Evolutionary conservation across 2,113 vertebrate genomes (phyloP).

Genomic region (Cranoglanis bouderius): DNA sequence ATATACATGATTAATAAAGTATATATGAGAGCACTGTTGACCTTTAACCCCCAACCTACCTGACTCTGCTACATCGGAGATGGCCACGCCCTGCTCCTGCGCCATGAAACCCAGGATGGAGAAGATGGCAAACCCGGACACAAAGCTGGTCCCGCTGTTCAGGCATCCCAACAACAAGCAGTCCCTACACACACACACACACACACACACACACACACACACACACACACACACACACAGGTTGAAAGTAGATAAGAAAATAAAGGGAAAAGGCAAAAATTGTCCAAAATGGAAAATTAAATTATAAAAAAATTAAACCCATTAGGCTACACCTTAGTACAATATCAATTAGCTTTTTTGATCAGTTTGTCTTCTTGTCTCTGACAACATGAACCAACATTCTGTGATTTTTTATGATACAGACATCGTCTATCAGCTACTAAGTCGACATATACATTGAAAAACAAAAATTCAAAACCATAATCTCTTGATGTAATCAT

Average conservation of each 20-base stretch:
- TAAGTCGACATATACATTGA: too few species aligned
- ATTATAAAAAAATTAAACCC: too few species aligned
- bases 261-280: background rate
- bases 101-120: constrained; percentile 98
- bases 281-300: too few species aligned
- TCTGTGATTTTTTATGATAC: too few species aligned
- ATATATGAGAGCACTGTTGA: background rate
- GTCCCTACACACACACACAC: constrained; percentile 75
- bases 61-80: constrained; percentile 90
- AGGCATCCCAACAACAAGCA: constrained; percentile 88
- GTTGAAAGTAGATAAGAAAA: background rate
- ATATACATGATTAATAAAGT: background rate
- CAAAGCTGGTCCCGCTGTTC: constrained; percentile 92
- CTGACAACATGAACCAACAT: too few species aligned
- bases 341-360: too few species aligned
- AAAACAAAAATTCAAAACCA: too few species aligned
- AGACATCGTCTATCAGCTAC: too few species aligned
- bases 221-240: constrained; percentile 38
- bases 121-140: constrained; percentile 95
- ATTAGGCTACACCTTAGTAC: too few species aligned
- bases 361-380: too few species aligned
- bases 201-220: constrained; percentile 35
- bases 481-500: too few species aligned
- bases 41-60: constrained; percentile 67
- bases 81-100: constrained; percentile 88